A percentile compares a stretch with the other conserved stretches of the same genome.
Evolutionary conservation across 2,797 vertebrate genomes (phyloP).

Genomic region (Microtus californicus): DNA sequence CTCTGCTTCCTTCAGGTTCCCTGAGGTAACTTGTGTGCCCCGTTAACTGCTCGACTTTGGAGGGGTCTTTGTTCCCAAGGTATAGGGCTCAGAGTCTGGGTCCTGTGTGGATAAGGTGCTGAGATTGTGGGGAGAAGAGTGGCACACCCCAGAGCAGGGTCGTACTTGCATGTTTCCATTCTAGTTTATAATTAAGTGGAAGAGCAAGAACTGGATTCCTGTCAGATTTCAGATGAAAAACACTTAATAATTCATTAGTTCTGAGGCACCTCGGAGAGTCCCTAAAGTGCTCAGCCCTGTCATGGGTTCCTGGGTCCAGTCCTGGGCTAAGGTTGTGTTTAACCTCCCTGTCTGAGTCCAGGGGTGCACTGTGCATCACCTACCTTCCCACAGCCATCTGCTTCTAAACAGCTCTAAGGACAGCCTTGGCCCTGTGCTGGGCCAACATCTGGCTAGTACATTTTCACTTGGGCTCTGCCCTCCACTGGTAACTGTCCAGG

Average conservation of each 20-base stretch:
- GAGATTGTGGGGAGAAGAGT: rapidly evolving
- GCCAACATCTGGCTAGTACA: no score
- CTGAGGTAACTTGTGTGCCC: neutral
- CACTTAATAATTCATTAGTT: neutral
- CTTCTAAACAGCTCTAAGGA: neutral
- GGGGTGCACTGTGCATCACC: neutral
- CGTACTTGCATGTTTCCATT: rapidly evolving
- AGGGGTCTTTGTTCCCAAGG: neutral
- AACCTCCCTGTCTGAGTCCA: rapidly evolving
- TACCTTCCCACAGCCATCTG: no score
- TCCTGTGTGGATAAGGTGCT: neutral
- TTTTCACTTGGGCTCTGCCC: rapidly evolving
- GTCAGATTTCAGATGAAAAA: neutral
- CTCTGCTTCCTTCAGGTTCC: no score
- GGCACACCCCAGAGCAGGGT: rapidly evolving
- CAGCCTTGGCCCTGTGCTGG: neutral
- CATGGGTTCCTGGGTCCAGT: neutral
- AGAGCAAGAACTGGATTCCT: neutral
- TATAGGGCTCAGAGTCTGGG: neutral
- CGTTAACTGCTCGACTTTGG: rapidly evolving
- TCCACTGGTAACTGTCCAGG: rapidly evolving
- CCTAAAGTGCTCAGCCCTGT: rapidly evolving
- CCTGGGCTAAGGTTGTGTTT: no score
- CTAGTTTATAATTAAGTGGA: neutral
- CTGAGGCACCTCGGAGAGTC: neutral